A percentile compares a stretch with the other conserved stretches of the same genome.
Conservation (phyloP, 2,888 invertebrate species). For the Leptodirus hochenwartii region DNA sequence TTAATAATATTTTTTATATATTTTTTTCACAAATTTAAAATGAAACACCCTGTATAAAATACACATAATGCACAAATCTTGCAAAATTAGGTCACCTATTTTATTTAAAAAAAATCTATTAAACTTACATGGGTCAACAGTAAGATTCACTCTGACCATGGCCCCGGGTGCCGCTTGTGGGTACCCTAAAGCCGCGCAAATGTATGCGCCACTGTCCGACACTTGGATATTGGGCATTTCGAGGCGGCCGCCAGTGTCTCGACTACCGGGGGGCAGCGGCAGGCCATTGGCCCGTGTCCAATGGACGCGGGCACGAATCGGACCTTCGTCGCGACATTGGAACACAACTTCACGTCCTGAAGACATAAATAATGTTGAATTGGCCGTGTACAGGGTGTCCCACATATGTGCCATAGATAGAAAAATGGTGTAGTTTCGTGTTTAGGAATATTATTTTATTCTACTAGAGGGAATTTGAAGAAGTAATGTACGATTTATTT, state of each 20-base stretch:
- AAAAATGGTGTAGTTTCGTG: no score
- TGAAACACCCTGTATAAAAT: not conserved
- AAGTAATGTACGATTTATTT: no score
- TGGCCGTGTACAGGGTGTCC: no score
- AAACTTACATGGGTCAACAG: slow-evolving; percentile 61
- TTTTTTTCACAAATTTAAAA: not conserved
- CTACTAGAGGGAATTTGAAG: no score
- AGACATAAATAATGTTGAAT: slow-evolving; percentile 9
- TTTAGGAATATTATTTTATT: no score
- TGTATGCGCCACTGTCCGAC: slow-evolving; percentile 55
- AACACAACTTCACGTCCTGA: slow-evolving; percentile 82
- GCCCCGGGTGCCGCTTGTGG: slow-evolving; percentile 42
- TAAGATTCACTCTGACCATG: slow-evolving; percentile 47
- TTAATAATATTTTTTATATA: slow-evolving; percentile 2
- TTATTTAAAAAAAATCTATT: slow-evolving; percentile 1
- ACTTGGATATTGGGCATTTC: slow-evolving; percentile 64
- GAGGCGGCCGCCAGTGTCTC: slow-evolving; percentile 57
- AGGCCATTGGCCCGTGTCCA: slow-evolving; percentile 56
- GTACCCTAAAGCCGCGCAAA: slow-evolving; percentile 62
- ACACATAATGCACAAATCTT: no score
- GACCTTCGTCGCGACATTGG: slow-evolving; percentile 85
- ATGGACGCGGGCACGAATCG: slow-evolving; percentile 49
- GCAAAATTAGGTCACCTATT: not conserved
- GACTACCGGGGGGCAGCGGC: slow-evolving; percentile 59
- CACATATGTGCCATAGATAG: no score